Percentiles rank a stretch among this genome's conserved stretches.
Conservation (phyloP, 2,113 vertebrate genomes). For the Neodon shergylaensis region DNA sequence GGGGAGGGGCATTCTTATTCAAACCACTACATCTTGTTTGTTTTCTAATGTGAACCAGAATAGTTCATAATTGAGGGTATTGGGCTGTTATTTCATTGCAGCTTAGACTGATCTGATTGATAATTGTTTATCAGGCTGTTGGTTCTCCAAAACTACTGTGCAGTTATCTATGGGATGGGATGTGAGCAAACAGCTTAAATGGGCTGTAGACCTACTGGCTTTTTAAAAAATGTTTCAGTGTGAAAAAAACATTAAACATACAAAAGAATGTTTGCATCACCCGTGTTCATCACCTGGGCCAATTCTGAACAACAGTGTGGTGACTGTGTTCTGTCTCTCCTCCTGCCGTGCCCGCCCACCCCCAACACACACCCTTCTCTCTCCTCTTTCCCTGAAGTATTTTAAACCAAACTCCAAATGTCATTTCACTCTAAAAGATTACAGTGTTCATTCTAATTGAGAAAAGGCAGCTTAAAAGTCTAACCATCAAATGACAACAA, state of each 20-base stretch:
- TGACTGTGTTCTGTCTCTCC: background rate
- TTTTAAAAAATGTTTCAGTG: background rate
- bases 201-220: background rate
- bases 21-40: background rate
- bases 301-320: background rate
- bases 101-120: slow-evolving; percentile 1
- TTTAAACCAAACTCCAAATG: slow-evolving; percentile 44
- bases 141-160: background rate
- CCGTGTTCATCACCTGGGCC: background rate
- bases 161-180: background rate
- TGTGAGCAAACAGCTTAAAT: background rate
- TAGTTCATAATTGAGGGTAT: background rate
- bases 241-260: background rate
- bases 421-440: background rate
- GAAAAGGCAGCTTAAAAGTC: background rate
- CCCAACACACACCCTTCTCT: background rate
- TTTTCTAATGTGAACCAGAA: background rate
- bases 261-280: background rate
- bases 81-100: background rate
- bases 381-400: background rate
- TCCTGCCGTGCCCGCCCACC: background rate
- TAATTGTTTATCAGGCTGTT: background rate
- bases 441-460: background rate
- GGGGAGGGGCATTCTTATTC: background rate
- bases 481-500: background rate